Evolutionary conservation across 92 coral and sea anemone species (phyloP).

Genomic region (Muricea muricata): DNA sequence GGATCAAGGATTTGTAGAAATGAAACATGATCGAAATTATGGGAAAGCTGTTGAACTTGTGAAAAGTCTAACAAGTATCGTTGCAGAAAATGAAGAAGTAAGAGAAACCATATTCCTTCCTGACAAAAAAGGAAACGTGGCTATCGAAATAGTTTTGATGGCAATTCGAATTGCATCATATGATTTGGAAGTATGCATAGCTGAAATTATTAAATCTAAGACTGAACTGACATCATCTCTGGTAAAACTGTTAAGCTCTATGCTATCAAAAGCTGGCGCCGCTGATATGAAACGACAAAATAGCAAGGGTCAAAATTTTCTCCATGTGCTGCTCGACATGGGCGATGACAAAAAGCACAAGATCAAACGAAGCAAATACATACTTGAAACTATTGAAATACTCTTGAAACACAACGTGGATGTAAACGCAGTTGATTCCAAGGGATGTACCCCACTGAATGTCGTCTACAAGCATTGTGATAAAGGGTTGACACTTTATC

Average conservation of each 20-base stretch:
- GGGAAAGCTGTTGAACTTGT: not conserved
- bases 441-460: conserved; percentile 21
- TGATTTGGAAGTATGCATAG: no score
- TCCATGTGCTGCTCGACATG: conserved; percentile 31
- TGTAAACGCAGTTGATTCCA: conserved; percentile 5
- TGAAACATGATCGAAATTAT: not conserved
- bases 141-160: conserved; percentile 18
- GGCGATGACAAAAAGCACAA: not conserved
- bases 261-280: not conserved
- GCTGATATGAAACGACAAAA: conserved; percentile 4
- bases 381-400: conserved; percentile 17
- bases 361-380: not conserved
- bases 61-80: not conserved
- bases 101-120: conserved; percentile 24
- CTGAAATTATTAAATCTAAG: not conserved
- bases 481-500: not conserved
- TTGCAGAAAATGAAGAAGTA: conserved; percentile 5
- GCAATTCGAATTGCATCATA: conserved; percentile 12
- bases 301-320: conserved; percentile 10
- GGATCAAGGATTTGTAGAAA: not conserved
- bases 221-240: not conserved
- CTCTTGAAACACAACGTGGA: conserved; percentile 2
- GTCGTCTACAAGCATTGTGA: not conserved
- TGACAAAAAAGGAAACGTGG: not conserved
- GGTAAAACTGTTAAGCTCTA: not conserved